These are phyloP conservation scores for Peromyscus eremicus DNA, from an alignment of 2,797 vertebrate genomes.

Conservation along the genomic window DNA sequence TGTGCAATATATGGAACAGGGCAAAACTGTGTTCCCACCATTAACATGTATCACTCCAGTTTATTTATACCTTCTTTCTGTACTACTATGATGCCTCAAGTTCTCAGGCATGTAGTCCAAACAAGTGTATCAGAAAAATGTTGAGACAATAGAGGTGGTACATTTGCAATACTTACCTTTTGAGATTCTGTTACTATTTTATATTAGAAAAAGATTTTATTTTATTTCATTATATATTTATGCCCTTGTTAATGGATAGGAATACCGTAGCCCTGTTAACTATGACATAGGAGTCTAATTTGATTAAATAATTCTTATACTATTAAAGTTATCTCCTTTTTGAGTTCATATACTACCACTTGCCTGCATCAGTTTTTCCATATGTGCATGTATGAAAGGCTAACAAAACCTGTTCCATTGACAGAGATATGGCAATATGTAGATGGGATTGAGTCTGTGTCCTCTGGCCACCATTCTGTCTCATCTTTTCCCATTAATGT, in stretches of 20 bases:
- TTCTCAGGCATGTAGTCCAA: not conserved
- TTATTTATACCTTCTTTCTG: not conserved
- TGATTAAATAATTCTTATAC: not conserved
- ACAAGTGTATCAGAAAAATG: not conserved
- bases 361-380: not conserved
- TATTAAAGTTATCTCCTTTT: not conserved
- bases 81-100: not conserved
- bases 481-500: constrained; percentile 10
- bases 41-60: constrained; percentile 5
- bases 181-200: constrained; percentile 13
- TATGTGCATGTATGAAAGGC: not conserved
- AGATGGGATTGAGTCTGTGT: not conserved
- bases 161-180: not conserved
- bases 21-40: not conserved
- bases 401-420: not conserved
- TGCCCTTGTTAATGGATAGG: not conserved
- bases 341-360: not conserved
- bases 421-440: not conserved
- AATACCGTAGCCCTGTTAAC: not conserved
- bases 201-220: not conserved
- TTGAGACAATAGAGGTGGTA: not conserved
- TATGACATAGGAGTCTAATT: not conserved
- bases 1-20: not conserved
- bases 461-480: not conserved
- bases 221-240: not conserved